phyloP scores from a whole-genome alignment of 2,113 vertebrate genomes.

The Microcebus lehilahytsara region DNA sequence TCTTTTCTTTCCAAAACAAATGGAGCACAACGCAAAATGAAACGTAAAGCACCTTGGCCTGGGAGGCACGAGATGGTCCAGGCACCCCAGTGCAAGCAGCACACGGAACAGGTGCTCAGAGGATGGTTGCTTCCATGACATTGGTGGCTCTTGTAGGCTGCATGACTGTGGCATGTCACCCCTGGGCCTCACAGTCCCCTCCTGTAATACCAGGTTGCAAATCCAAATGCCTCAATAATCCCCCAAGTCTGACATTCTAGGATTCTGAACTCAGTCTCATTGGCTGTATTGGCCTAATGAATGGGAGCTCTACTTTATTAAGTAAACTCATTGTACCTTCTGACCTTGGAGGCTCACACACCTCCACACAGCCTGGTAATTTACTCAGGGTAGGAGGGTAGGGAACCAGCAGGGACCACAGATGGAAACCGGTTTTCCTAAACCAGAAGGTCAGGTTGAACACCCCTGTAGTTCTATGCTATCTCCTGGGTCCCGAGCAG shows the following conservation, averaged over 20 bases:
- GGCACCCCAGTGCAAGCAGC: background rate
- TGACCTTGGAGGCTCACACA: background rate
- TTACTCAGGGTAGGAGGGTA: background rate
- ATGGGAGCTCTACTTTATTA: background rate
- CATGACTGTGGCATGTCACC: background rate
- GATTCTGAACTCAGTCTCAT: background rate
- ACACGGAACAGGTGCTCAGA: background rate
- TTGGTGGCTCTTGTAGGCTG: background rate
- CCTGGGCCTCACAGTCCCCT: background rate
- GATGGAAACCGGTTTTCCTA: background rate
- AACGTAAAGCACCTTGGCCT: background rate
- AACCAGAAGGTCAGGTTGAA: background rate
- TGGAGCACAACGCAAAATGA: background rate
- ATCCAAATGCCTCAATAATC: background rate
- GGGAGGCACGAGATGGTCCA: background rate
- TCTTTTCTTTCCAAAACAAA: constrained; percentile 24
- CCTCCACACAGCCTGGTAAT: background rate
- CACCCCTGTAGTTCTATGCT: background rate
- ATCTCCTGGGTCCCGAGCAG: background rate
- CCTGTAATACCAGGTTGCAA: background rate
- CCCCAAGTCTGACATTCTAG: background rate
- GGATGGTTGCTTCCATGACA: too few relatives aligned
- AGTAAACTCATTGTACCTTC: background rate
- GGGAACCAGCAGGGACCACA: background rate
- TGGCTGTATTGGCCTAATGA: background rate